A percentile compares a stretch with the other conserved stretches of the same genome.
phyloP scores from a whole-genome alignment of 1,140 invertebrate species.

The Euschistus heros region DNA sequence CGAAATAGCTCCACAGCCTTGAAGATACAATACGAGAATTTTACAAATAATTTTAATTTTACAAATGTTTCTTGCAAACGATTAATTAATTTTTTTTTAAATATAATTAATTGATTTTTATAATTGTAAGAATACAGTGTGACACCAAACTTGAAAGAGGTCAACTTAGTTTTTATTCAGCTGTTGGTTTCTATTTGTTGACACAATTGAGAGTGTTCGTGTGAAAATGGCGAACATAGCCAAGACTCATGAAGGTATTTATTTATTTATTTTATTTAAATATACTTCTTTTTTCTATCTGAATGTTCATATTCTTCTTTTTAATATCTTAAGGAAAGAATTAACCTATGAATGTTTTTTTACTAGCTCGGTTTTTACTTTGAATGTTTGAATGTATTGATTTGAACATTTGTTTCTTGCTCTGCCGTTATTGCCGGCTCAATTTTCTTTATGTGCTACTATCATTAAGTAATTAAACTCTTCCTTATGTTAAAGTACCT shows the following conservation, averaged over 20 bases:
- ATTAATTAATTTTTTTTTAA: no score
- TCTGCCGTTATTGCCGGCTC: no score
- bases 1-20: no score
- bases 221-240: conserved; percentile 2
- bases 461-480: background rate
- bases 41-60: no score
- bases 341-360: background rate
- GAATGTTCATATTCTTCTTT: background rate
- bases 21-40: no score
- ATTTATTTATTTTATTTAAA: background rate
- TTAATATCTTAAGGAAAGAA: no score
- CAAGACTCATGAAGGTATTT: conserved; percentile 15
- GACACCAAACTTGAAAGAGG: no score
- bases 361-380: background rate
- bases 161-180: no score
- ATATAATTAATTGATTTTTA: no score
- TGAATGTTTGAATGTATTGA: background rate
- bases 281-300: background rate
- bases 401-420: background rate
- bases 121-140: no score
- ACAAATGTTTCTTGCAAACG: no score
- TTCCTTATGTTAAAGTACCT: background rate
- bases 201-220: background rate
- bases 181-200: no score
- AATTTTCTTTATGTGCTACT: background rate